phyloP scores from a whole-genome alignment of 1,140 invertebrate species.

The Parapsyche elsis region DNA sequence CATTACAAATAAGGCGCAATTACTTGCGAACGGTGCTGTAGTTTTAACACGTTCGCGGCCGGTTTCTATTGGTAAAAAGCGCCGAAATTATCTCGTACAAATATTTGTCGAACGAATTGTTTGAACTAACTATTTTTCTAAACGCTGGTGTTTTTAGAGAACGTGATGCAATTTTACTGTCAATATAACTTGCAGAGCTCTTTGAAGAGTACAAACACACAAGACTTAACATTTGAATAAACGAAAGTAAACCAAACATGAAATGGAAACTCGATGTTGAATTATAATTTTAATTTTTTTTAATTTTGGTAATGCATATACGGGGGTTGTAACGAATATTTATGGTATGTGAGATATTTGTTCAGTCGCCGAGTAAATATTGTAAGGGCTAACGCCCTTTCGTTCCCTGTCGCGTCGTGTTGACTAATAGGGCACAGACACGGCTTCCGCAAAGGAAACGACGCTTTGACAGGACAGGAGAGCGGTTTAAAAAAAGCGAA shows the following conservation, averaged over 20 bases:
- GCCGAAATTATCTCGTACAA: neutral
- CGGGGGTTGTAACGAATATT: neutral
- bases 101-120: neutral
- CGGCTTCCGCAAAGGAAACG: slow-evolving; percentile 34
- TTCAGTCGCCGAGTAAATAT: slow-evolving; percentile 11
- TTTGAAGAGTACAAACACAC: too few species aligned
- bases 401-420: slow-evolving; percentile 9
- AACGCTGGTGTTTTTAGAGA: too few species aligned
- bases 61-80: neutral
- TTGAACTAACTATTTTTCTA: too few species aligned
- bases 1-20: too few species aligned
- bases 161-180: neutral
- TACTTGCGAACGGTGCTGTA: too few species aligned
- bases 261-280: too few species aligned
- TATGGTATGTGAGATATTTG: slow-evolving; percentile 28
- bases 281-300: neutral
- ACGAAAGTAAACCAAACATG: too few species aligned
- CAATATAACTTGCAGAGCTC: neutral
- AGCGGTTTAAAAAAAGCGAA: neutral
- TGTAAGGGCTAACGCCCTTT: slow-evolving; percentile 18
- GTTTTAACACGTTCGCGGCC: neutral
- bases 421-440: slow-evolving; percentile 34
- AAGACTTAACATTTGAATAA: too few species aligned
- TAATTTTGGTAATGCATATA: neutral
- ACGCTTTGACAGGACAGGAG: neutral